These are phyloP conservation scores for Pseudolaguvia tuberculata DNA, from an alignment of 2,113 vertebrate genomes.

Conservation along the genomic window DNA sequence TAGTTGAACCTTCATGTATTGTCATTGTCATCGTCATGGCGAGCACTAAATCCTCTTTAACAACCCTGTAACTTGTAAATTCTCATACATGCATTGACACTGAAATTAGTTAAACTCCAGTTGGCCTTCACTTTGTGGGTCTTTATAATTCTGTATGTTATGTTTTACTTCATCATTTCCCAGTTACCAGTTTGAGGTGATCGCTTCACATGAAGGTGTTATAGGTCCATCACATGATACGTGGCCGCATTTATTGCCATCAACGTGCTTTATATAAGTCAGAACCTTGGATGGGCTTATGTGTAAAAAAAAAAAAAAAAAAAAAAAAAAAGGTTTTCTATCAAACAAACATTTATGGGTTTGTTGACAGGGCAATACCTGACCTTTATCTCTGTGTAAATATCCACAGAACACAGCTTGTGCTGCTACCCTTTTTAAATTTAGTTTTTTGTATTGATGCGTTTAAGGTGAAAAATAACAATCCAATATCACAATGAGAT, in stretches of 20 bases:
- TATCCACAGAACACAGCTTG: conserved; percentile 6
- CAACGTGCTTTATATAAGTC: not conserved
- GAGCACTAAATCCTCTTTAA: conserved; percentile 40
- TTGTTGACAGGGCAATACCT: conserved; percentile 13
- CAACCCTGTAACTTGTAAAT: conserved; percentile 36
- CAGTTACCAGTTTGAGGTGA: conserved; percentile 24
- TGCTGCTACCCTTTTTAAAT: no score
- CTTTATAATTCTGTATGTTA: conserved; percentile 16
- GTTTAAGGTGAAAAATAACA: no score
- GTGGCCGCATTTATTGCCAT: conserved; percentile 18
- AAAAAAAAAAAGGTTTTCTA: conserved; percentile 11
- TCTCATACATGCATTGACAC: conserved; percentile 30
- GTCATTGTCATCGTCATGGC: conserved; percentile 14
- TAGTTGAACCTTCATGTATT: not conserved
- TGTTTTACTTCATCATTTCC: conserved; percentile 14
- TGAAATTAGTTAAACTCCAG: conserved; percentile 20
- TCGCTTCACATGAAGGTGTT: conserved; percentile 30
- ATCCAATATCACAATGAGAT: no score
- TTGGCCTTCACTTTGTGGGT: conserved; percentile 32
- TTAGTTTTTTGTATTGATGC: no score
- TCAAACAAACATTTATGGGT: conserved; percentile 25
- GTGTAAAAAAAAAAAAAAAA: not conserved
- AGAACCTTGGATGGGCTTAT: conserved; percentile 29
- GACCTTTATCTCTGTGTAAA: conserved; percentile 22
- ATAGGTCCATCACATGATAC: not conserved